Evolutionary conservation across 2,888 invertebrate genomes (phyloP).

Genomic region (Acronicta leporina): DNA sequence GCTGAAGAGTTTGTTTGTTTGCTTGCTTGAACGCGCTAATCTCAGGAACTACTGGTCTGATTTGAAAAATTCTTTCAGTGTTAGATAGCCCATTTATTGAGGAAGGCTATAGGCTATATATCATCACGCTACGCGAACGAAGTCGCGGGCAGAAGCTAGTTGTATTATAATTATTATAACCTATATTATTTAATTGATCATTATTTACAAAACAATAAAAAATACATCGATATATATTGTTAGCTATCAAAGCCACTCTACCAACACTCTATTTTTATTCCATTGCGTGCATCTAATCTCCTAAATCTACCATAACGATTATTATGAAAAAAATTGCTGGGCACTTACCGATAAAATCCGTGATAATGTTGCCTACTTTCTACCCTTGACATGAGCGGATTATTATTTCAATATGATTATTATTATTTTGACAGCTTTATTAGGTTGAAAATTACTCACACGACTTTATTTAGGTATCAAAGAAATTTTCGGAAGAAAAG

Average conservation of each 20-base stretch:
- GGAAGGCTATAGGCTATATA: too few species aligned
- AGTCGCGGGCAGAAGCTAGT: too few species aligned
- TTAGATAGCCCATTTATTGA: too few species aligned
- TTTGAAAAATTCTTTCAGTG: too few species aligned
- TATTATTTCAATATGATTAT: slow-evolving; percentile 46
- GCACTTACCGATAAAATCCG: slow-evolving; percentile 52
- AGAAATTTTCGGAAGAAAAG: too few species aligned
- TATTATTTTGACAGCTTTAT: slow-evolving; percentile 47
- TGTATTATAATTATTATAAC: too few species aligned
- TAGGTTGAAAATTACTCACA: slow-evolving; percentile 11
- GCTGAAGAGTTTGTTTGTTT: too few species aligned
- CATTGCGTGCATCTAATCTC: slow-evolving; percentile 43
- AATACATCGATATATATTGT: slow-evolving; percentile 18
- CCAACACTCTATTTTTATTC: slow-evolving; percentile 5
- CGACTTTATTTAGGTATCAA: not conserved
- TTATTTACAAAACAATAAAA: slow-evolving; percentile 6
- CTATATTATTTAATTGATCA: not conserved
- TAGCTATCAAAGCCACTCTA: slow-evolving; percentile 16
- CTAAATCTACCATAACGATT: slow-evolving; percentile 43
- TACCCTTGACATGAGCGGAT: slow-evolving; percentile 32
- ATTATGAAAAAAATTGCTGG: slow-evolving; percentile 39
- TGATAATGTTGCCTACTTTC: slow-evolving; percentile 48
- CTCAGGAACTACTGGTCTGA: too few species aligned
- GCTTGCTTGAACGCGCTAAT: too few species aligned
- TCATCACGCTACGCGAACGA: too few species aligned